phyloP scores from a whole-genome alignment of 2,113 vertebrate species.

The Callipepla squamata region DNA sequence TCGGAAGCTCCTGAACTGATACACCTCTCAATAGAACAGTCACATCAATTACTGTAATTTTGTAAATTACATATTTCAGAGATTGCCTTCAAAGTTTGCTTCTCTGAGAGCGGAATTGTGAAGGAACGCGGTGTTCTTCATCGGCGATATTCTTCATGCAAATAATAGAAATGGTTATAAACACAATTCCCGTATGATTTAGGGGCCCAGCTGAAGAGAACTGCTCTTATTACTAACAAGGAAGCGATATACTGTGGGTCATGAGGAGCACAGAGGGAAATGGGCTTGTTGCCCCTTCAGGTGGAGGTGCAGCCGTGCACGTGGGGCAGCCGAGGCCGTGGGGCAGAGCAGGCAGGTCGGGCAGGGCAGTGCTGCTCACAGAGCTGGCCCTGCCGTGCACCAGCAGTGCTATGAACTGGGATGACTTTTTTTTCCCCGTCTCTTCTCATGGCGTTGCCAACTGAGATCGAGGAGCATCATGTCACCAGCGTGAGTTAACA shows the following conservation, averaged over 20 bases:
- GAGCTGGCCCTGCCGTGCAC: rapidly evolving
- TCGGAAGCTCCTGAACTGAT: conserved; percentile 29
- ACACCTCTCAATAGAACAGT: conserved; percentile 12
- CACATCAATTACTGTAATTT: conserved; percentile 60
- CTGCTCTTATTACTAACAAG: not conserved
- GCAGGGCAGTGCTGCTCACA: rapidly evolving
- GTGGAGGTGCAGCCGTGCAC: rapidly evolving
- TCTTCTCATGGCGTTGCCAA: not conserved
- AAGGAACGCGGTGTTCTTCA: conserved; percentile 33
- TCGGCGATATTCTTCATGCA: conserved; percentile 28
- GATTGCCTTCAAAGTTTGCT: conserved; percentile 4
- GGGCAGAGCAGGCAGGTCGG: not conserved
- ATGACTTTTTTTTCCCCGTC: not conserved
- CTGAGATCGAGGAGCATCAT: not conserved
- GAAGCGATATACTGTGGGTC: not conserved
- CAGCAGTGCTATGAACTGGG: not conserved
- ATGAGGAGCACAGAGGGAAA: not conserved
- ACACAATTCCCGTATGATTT: not conserved
- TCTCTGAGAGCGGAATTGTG: conserved; percentile 21
- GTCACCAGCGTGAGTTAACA: rapidly evolving
- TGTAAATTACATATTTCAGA: conserved; percentile 50
- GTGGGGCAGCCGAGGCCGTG: too few relatives aligned
- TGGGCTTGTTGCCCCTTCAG: not conserved
- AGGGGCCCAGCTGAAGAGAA: conserved; percentile 2
- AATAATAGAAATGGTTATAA: conserved; percentile 34